Base-by-base conservation (phyloP, 2,113 vertebrate genomes). In the Leucoraja erinaceus region DNA sequence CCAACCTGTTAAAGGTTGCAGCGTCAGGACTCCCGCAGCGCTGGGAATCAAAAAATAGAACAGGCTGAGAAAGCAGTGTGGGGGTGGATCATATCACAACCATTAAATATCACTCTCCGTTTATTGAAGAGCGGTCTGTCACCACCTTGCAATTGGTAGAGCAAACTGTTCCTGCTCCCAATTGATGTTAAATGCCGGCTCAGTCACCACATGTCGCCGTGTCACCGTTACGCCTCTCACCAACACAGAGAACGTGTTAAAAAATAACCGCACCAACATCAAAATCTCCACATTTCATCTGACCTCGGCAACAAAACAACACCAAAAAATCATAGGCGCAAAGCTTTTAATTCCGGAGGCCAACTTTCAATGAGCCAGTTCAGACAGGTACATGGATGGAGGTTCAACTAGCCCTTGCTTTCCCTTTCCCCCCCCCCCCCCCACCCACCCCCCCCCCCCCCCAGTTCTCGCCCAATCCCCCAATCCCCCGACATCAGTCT, bases 41-140 rank as follows among this genome's bases (percentile, higher is more conserved):
- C 61, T 5, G 14, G 56, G 28, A 66, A 63, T 66, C 83, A 31
- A 61, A 88, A 47, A 88, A 88, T 88, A 88, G 83, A 88, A 16
- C 7, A 1, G 31, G 28, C 7, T 5, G 61, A 66, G 59, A n/a
- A 88, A 88, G 28, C 8, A 28, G 16, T 33, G 83, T 33, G 83
- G 59, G 59, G 83, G 83, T 31, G 83, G 83, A 66, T 88, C 16
- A 14, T 61, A 66, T 33, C n/a, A 63, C 59, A 18, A 18, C 59
- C 31, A 88, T 88, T 63, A 88, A 63, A 88, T 66, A 63, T 88
- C 83, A 88, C 83, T 88, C 83, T 63, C 4, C 1, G 31, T 88
- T 63, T 88, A 88, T 88, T 88, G 63, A 88, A 88, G 31, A 63
- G 59, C 28, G 83, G 63, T 47, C 61, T 88, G 83, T 88, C 56